Conservation (phyloP, 2,888 invertebrate species). For the Spisula subtruncata region DNA sequence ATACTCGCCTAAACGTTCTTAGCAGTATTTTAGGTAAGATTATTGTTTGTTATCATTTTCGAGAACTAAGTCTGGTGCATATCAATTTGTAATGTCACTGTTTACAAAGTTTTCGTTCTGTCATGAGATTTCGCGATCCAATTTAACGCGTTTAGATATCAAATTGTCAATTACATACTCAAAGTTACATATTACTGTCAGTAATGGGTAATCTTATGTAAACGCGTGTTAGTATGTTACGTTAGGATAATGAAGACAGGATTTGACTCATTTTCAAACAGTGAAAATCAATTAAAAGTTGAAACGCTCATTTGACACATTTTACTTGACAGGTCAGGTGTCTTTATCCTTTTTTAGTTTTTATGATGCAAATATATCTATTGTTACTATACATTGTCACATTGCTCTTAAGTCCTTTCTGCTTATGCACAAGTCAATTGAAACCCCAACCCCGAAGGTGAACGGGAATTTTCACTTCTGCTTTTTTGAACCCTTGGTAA, state of each 20-base stretch:
- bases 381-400: background rate
- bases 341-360: too few species aligned
- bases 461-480: too few species aligned
- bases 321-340: too few species aligned
- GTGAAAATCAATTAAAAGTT: too few species aligned
- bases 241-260: background rate
- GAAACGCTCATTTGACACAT: too few species aligned
- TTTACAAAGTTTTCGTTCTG: constrained; percentile 1
- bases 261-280: background rate
- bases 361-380: background rate
- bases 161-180: too few species aligned
- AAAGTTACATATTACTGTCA: background rate
- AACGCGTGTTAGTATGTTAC: background rate
- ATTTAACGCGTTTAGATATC: background rate
- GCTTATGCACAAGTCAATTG: too few species aligned
- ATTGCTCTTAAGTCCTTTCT: too few species aligned
- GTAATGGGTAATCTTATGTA: background rate
- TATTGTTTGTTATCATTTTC: background rate
- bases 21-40: background rate
- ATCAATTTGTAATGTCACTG: background rate
- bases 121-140: constrained; percentile 1
- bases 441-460: too few species aligned
- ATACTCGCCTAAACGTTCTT: background rate
- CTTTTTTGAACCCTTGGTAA: too few species aligned
- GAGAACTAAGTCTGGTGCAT: background rate